Evolutionary conservation across 1,140 invertebrate species (phyloP).

Genomic region (Zaprionus kolodkinae): DNA sequence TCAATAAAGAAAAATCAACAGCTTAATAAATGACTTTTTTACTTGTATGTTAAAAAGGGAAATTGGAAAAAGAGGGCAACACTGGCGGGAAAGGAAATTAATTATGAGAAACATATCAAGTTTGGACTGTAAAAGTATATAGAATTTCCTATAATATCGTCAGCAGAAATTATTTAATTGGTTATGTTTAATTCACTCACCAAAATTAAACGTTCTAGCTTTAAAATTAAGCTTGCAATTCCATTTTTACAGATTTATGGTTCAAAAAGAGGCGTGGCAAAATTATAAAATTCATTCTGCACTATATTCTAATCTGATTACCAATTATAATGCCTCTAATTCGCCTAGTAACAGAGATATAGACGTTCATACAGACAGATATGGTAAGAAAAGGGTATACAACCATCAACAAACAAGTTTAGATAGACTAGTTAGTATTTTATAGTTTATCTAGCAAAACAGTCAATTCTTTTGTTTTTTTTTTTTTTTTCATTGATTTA

Average conservation of each 20-base stretch:
- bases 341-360: not conserved
- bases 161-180: too few relatives aligned
- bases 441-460: too few relatives aligned
- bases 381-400: too few relatives aligned
- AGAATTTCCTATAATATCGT: too few relatives aligned
- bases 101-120: not conserved
- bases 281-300: too few relatives aligned
- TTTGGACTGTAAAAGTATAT: too few relatives aligned
- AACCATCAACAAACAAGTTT: too few relatives aligned
- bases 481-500: constrained; percentile 38
- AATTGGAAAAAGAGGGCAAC: not conserved
- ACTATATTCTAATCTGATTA: too few relatives aligned
- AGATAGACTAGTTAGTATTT: too few relatives aligned
- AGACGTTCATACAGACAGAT: not conserved
- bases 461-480: not conserved
- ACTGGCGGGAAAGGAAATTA: not conserved
- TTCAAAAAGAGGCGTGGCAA: too few relatives aligned
- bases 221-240: not conserved
- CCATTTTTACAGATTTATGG: not conserved
- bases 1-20: constrained; percentile 11
- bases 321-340: not conserved
- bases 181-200: too few relatives aligned
- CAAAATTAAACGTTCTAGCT: too few relatives aligned
- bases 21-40: not conserved
- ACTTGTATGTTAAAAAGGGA: not conserved